These are phyloP conservation scores for Eremophila alpestris DNA, from an alignment of 2,797 vertebrate species.

Conservation along the genomic window DNA sequence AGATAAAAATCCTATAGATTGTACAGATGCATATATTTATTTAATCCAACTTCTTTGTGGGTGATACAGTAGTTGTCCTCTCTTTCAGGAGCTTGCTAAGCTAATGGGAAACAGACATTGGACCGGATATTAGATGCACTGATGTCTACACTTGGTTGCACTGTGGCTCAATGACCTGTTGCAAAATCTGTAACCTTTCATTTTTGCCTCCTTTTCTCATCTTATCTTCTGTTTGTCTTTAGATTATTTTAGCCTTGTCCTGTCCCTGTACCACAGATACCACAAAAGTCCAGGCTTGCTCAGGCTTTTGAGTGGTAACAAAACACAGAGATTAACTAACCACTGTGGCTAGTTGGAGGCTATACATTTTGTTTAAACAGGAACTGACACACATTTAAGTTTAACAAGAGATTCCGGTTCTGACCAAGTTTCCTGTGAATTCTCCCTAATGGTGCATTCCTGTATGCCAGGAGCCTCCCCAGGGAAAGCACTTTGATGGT, in stretches of 20 bases:
- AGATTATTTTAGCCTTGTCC: neutral
- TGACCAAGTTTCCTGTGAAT: neutral
- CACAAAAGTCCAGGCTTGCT: neutral
- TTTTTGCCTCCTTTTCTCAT: slow-evolving; percentile 4
- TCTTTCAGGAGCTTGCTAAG: neutral
- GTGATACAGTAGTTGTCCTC: neutral
- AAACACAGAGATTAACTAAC: neutral
- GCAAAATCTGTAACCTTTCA: neutral
- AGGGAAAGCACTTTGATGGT: neutral
- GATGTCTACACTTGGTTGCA: neutral
- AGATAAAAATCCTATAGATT: neutral
- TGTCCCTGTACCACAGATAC: neutral
- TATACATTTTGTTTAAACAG: neutral
- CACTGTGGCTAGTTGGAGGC: neutral
- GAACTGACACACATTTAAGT: neutral
- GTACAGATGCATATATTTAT: neutral
- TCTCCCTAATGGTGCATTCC: neutral
- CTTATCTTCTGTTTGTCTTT: neutral
- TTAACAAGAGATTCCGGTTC: neutral
- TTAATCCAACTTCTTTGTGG: neutral
- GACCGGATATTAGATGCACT: neutral
- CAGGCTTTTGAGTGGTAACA: neutral
- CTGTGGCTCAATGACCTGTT: neutral
- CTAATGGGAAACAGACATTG: neutral
- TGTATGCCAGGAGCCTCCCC: neutral